Evolutionary conservation across 2,888 invertebrate genomes (phyloP).

Genomic region (Melangyna quadrimaculata): DNA sequence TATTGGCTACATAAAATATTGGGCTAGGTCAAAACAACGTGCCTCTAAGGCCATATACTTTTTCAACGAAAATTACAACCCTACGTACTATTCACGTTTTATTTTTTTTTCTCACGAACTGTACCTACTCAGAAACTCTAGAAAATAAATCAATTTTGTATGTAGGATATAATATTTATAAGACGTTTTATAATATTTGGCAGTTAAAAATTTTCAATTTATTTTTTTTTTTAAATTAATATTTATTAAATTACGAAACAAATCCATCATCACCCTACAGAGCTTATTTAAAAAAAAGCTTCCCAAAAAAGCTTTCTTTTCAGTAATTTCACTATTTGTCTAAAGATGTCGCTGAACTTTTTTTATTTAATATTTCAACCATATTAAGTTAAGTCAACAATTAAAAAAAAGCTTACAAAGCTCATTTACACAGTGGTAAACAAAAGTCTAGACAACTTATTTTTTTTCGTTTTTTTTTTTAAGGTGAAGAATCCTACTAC

Average conservation of each 20-base stretch:
- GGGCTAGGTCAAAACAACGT: too few species aligned
- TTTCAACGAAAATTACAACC: too few species aligned
- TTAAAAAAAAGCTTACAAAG: not conserved
- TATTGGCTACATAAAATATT: too few species aligned
- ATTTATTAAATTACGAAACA: not conserved
- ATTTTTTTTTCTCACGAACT: too few species aligned
- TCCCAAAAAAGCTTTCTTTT: not conserved
- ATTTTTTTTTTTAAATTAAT: too few species aligned
- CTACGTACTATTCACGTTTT: too few species aligned
- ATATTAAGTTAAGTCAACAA: not conserved
- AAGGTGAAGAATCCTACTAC: conserved; percentile 80
- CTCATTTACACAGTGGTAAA: not conserved
- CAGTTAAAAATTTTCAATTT: too few species aligned
- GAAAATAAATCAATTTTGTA: too few species aligned
- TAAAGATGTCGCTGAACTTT: not conserved
- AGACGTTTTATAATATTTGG: too few species aligned
- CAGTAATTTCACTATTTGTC: not conserved
- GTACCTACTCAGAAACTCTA: too few species aligned
- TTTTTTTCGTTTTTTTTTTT: not conserved
- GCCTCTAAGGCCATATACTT: too few species aligned
- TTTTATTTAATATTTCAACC: not conserved
- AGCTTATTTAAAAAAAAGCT: not conserved
- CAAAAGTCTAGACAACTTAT: not conserved
- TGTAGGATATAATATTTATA: too few species aligned
- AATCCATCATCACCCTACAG: not conserved